phyloP scores from a whole-genome alignment of 2,113 vertebrate species.

The Picathartes gymnocephalus region DNA sequence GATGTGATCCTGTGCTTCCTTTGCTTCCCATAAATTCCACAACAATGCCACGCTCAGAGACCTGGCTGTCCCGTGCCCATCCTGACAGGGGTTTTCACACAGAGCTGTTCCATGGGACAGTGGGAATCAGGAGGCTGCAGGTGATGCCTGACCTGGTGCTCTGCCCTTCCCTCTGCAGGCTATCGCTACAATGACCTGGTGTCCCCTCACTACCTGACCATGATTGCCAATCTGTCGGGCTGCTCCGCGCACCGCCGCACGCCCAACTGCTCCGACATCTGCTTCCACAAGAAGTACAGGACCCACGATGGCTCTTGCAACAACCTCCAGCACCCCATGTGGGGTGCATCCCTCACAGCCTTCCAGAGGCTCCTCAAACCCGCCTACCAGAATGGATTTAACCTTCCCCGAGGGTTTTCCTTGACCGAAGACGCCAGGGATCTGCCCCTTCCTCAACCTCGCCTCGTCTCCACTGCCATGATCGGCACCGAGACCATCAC shows the following conservation, averaged over 20 bases:
- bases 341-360: slow-evolving; percentile 72
- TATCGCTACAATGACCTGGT: slow-evolving; percentile 74
- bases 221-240: slow-evolving; percentile 74
- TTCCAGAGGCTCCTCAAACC: slow-evolving; percentile 75
- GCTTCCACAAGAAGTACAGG: slow-evolving; percentile 72
- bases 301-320: slow-evolving; percentile 72
- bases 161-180: slow-evolving; percentile 27
- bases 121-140: neutral
- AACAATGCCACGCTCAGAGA: accelerated
- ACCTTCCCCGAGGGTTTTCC: slow-evolving; percentile 66
- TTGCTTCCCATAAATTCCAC: neutral
- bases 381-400: slow-evolving; percentile 71
- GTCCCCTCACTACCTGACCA: slow-evolving; percentile 72
- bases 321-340: slow-evolving; percentile 74
- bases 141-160: neutral
- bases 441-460: slow-evolving; percentile 70
- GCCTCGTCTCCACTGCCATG: slow-evolving; percentile 68
- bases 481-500: slow-evolving; percentile 68
- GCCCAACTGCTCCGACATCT: slow-evolving; percentile 67
- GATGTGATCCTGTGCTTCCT: neutral
- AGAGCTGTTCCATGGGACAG: accelerated
- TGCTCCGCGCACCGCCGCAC: slow-evolving; percentile 71
- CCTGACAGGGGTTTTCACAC: neutral
- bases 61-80: accelerated
- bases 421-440: slow-evolving; percentile 40